These are phyloP conservation scores for Leptinotarsa juncta DNA, from an alignment of 2,888 invertebrate species.

Conservation along the genomic window DNA sequence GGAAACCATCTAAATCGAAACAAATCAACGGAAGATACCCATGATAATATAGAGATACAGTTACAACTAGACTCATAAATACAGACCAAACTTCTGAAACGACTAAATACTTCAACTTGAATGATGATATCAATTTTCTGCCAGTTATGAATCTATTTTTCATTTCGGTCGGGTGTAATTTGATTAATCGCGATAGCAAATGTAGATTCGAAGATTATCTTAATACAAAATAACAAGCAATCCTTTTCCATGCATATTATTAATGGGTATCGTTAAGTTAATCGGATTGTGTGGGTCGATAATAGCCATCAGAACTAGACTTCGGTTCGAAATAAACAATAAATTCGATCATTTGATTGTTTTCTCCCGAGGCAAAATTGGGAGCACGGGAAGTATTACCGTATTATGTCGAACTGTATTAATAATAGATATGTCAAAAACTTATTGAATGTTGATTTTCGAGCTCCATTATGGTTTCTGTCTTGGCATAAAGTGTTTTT, in stretches of 20 bases:
- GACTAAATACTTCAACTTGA: background rate
- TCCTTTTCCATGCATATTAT: slow-evolving; percentile 2
- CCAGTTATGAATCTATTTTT: background rate
- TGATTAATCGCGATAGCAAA: slow-evolving; percentile 1
- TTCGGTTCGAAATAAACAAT: background rate
- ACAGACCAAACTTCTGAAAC: too few species aligned
- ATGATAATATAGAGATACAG: too few species aligned
- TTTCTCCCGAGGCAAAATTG: background rate
- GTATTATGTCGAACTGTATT: background rate
- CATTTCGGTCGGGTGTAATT: background rate
- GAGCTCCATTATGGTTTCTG: too few species aligned
- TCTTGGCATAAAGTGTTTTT: too few species aligned
- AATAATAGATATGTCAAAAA: background rate
- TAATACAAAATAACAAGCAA: background rate
- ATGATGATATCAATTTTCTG: background rate
- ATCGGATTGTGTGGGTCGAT: background rate
- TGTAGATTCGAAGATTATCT: slow-evolving; percentile 1
- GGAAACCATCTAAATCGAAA: too few species aligned
- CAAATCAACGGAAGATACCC: too few species aligned
- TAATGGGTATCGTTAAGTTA: background rate
- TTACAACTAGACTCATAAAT: too few species aligned
- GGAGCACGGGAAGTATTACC: background rate
- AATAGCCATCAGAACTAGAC: slow-evolving; percentile 3
- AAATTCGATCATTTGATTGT: slow-evolving; percentile 1
- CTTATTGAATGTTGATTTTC: too few species aligned